Evolutionary conservation across 1,140 invertebrate species (phyloP).

Genomic region (Nasonia vitripennis): DNA sequence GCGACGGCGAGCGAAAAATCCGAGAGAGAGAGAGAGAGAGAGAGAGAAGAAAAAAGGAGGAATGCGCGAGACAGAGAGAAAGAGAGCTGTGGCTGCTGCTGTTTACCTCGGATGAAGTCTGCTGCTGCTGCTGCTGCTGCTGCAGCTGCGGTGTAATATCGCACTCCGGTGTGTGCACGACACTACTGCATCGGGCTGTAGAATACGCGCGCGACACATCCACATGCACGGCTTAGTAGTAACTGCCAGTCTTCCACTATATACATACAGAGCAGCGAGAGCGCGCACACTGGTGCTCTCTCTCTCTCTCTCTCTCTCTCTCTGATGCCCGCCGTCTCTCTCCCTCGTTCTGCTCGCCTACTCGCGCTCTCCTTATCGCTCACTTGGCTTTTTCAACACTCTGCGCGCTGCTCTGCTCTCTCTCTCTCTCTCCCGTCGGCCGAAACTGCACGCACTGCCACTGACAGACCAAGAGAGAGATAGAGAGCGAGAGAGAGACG

Average conservation of each 20-base stretch:
- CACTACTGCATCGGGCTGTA: not conserved
- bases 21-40: not conserved
- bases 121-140: not conserved
- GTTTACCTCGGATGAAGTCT: not conserved
- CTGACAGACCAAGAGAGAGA: conserved; percentile 4
- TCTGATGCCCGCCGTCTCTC: not conserved
- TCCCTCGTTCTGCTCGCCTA: not conserved
- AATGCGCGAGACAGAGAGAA: not conserved
- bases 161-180: not conserved
- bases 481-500: conserved; percentile 5
- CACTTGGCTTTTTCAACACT: conserved; percentile 6
- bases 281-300: not conserved
- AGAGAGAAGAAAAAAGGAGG: not conserved
- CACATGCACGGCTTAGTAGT: conserved; percentile 6
- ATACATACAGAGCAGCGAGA: not conserved
- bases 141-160: not conserved
- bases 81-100: not conserved
- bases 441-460: not conserved
- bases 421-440: not conserved
- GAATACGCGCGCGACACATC: not conserved
- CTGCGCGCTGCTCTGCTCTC: no score
- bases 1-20: not conserved
- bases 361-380: not conserved
- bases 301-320: no score
- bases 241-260: conserved; percentile 1